Evolutionary conservation across 2,888 invertebrate species (phyloP), one percentile per base, ranked within the genome.

Genomic region (Nymphalis urticae): DNA sequence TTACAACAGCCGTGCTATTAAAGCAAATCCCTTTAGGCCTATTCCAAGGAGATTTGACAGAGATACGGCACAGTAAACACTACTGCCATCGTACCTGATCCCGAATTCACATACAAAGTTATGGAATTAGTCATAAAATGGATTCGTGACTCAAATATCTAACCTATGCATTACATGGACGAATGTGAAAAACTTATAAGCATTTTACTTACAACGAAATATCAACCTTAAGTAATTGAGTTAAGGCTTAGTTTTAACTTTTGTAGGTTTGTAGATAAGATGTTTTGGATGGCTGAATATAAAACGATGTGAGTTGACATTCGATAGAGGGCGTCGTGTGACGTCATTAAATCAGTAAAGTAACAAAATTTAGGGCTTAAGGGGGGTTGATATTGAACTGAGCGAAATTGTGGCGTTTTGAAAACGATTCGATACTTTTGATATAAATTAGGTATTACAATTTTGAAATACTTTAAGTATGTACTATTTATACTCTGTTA

Each of bases 71-170:
- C 68, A 82, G 89, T 90, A 90, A 89, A 91, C 90, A 90, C 85
- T 82, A 83, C 80, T 78, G 75, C 74, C 78, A 85, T 74, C 78
- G 86, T 89, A 89, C 89, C 90, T 90, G 89, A 89, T 89, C 90
- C 88, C 82, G 87, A 88, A 90, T 89, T 88, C 92, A 88, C 92
- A 92, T 92, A 91, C 89, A 88, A 90, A 92, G 92, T 92, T 92
- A 92, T 92, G 91, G 91, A 92, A 92, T 92, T 92, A 92, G 89
- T 92, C 92, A 90, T 92, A 92, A 92, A 92, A 92, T 90, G 90
- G 87, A 86, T 89, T 87, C 92, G 92, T 92, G 92, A 91, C 92
- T 92, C 87, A 92, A 92, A 92, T 92, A 89, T 88, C 88, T 89
- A 92, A 89, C 90, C 86, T 89, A 87, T 88, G 86, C 87, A 84